Evolutionary conservation across 1,140 invertebrate species (phyloP), one percentile per base, ranked within the genome.

Genomic region (Bombus superbus): DNA sequence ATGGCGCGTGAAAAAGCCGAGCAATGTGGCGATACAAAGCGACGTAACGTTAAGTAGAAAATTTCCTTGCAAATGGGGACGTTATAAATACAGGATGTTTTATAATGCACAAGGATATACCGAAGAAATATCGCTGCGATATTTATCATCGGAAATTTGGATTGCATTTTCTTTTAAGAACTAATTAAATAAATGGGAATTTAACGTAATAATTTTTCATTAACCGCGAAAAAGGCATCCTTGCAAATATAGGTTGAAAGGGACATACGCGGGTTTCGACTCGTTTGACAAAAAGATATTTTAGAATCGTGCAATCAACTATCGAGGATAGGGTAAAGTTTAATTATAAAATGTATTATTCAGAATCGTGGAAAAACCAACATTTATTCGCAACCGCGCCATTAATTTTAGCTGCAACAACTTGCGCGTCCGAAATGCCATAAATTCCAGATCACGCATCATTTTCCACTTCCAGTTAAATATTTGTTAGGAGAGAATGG

Each of bases 391-490:
- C 25, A n/a, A 53, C 15, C 47, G 44, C 1, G 38, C 42, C 78
- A 42, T 69, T 80, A 80, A 80, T 69, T 80, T 53, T 44, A 38
- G 25, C 38, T 38, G 40, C 64, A 69, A 53, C 64, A 69, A 69
- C 64, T 80, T 69, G 62, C 42, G 6, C 76, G 32, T 44, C 76
- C 32, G 4, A 28, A 44, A 42, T 64, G 35, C 42, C 42, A 79
- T 79, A 66, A 79, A 79, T 79, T 44, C 6, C 11, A 66, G 42
- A 68, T 47, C 62, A 66, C 62, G 62, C 62, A 79, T 79, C 77
- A 79, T 66, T 79, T 28, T 79, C n/a, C 44, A 79, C 59, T 28
- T 47, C n/a, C 62, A 35, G 77, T 68, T 79, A 79, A 79, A 79
- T 66, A 79, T 79, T 79, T 79, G 40, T 47, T 8, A 3, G 25